Conservation (phyloP, 2,888 invertebrate species). For the Drosophila mulleri region DNA sequence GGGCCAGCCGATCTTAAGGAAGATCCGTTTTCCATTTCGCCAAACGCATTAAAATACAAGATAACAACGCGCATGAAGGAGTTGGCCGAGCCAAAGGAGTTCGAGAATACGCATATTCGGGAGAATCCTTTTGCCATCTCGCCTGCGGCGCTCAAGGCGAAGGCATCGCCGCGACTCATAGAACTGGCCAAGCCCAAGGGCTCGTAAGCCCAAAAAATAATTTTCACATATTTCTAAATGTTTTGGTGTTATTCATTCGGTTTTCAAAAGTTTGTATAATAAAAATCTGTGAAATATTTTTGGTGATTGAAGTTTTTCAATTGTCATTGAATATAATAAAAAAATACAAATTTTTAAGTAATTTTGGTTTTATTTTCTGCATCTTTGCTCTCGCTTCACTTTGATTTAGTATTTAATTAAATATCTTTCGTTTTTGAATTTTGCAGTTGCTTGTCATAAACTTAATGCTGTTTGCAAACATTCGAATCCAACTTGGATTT, state of each 20-base stretch:
- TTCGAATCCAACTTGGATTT: slow-evolving; percentile 29
- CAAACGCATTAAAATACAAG: slow-evolving; percentile 86
- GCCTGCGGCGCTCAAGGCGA: slow-evolving; percentile 86
- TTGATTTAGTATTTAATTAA: slow-evolving; percentile 33
- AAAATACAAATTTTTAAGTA: neutral
- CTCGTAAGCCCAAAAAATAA: slow-evolving; percentile 6
- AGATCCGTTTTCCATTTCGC: slow-evolving; percentile 86
- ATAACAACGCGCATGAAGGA: slow-evolving; percentile 85
- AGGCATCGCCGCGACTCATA: slow-evolving; percentile 85
- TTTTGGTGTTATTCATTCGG: slow-evolving; percentile 29
- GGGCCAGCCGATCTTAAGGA: slow-evolving; percentile 85
- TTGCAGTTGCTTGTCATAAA: slow-evolving; percentile 36
- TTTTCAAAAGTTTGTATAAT: slow-evolving; percentile 19
- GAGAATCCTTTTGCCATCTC: slow-evolving; percentile 86
- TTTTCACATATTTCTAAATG: neutral
- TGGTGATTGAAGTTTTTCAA: neutral
- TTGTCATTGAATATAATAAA: neutral
- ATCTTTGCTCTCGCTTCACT: slow-evolving; percentile 36
- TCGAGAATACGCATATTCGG: slow-evolving; percentile 84
- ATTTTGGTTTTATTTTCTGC: slow-evolving; percentile 26
- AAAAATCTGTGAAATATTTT: slow-evolving; percentile 24
- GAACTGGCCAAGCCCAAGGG: slow-evolving; percentile 86
- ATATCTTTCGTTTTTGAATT: slow-evolving; percentile 22
- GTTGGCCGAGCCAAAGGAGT: slow-evolving; percentile 85
- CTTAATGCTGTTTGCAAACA: slow-evolving; percentile 29